phyloP scores from a whole-genome alignment of 2,113 vertebrate genomes.

The Oncorhynchus nerka region DNA sequence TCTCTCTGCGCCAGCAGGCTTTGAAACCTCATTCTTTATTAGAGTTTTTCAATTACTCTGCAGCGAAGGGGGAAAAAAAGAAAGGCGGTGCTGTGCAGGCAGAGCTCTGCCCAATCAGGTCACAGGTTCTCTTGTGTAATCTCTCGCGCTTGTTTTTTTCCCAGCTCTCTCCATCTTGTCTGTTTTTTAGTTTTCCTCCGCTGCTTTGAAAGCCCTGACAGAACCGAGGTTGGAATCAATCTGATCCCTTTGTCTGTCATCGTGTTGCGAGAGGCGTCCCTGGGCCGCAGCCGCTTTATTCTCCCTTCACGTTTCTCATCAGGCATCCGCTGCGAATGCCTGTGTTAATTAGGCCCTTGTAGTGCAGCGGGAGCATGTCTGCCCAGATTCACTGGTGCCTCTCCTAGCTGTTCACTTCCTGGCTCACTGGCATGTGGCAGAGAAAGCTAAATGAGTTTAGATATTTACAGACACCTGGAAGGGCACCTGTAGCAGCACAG shows the following conservation, averaged over 20 bases:
- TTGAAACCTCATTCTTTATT: slow-evolving; percentile 39
- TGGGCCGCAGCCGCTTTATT: slow-evolving; percentile 11
- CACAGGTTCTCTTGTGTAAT: slow-evolving; percentile 28
- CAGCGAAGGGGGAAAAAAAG: slow-evolving; percentile 23
- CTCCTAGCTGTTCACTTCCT: slow-evolving; percentile 7
- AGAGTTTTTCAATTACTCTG: slow-evolving; percentile 35
- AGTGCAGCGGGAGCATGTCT: slow-evolving; percentile 5
- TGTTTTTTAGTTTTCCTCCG: neutral
- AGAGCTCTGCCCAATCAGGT: slow-evolving; percentile 20
- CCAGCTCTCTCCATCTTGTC: neutral
- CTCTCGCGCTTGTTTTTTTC: slow-evolving; percentile 1
- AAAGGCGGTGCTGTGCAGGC: slow-evolving; percentile 11
- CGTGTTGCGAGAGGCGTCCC: neutral
- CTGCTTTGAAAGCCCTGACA: slow-evolving; percentile 5
- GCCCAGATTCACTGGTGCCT: slow-evolving; percentile 16
- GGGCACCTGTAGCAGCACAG: slow-evolving; percentile 2
- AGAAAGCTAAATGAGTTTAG: slow-evolving; percentile 49
- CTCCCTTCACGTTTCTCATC: slow-evolving; percentile 22
- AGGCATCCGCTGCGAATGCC: slow-evolving; percentile 26
- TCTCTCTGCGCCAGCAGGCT: slow-evolving; percentile 16
- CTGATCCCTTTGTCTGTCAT: slow-evolving; percentile 18
- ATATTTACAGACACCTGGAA: slow-evolving; percentile 43
- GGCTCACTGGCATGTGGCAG: slow-evolving; percentile 39
- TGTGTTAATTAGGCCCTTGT: slow-evolving; percentile 54
- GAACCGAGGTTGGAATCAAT: slow-evolving; percentile 26